phyloP scores from a whole-genome alignment of 2,888 invertebrate genomes.

The Temnothorax unifasciatus region DNA sequence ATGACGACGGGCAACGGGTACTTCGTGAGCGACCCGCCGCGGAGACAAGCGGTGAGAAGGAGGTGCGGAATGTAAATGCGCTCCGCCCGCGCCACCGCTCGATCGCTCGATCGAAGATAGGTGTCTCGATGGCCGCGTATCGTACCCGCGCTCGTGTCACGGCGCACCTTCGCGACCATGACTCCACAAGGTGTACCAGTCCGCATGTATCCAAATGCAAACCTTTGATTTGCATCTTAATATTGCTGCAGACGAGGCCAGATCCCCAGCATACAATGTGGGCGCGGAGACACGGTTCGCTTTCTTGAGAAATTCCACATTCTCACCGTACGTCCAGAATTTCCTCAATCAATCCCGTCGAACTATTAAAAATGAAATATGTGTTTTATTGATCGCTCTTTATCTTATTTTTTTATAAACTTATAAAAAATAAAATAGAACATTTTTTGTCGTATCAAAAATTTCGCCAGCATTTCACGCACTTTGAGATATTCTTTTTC shows the following conservation, averaged over 20 bases:
- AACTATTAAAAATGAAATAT: neutral
- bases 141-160: slow-evolving; percentile 12
- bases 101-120: slow-evolving; percentile 45
- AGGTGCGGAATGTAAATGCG: slow-evolving; percentile 51
- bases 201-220: slow-evolving; percentile 1
- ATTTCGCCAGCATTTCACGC: neutral
- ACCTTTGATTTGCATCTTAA: slow-evolving; percentile 47
- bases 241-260: slow-evolving; percentile 12
- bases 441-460: neutral
- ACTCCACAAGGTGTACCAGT: slow-evolving; percentile 2
- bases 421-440: neutral
- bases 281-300: slow-evolving; percentile 7
- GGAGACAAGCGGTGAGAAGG: slow-evolving; percentile 37
- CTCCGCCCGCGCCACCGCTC: neutral
- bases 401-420: neutral
- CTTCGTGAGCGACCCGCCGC: slow-evolving; percentile 55
- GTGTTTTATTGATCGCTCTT: neutral
- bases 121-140: slow-evolving; percentile 27
- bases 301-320: neutral
- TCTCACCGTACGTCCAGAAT: neutral
- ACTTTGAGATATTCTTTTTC: neutral
- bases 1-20: slow-evolving; percentile 58
- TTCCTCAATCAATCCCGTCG: neutral
- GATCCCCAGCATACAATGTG: neutral
- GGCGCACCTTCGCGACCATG: slow-evolving; percentile 26